phyloP scores from a whole-genome alignment of 2,113 vertebrate genomes.

The Astatoreochromis straeleni region DNA sequence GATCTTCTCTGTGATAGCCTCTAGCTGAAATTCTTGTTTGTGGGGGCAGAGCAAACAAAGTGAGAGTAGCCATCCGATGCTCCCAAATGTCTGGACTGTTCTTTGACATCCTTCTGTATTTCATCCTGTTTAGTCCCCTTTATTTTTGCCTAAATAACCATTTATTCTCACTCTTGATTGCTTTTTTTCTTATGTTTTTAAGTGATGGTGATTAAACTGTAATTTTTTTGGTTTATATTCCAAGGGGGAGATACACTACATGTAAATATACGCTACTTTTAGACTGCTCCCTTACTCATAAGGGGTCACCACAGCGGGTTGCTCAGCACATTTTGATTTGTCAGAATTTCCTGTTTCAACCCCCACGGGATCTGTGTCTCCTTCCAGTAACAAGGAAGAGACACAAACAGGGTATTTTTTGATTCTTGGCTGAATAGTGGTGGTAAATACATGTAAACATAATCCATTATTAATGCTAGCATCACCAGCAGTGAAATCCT shows the following conservation, averaged over 20 bases:
- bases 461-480: not conserved
- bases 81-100: conserved; percentile 3
- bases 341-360: not conserved
- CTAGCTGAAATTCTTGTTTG: conserved; percentile 43
- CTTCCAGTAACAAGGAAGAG: not conserved
- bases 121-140: not conserved
- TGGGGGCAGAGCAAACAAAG: conserved; percentile 34
- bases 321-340: not conserved
- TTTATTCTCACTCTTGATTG: not conserved
- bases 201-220: not conserved
- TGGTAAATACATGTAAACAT: not conserved
- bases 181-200: not conserved
- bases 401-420: not conserved
- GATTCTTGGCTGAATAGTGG: not conserved
- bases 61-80: not conserved
- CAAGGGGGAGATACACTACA: not conserved
- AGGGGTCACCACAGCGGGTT: not conserved
- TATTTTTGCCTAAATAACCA: not conserved
- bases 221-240: not conserved
- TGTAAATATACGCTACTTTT: not conserved
- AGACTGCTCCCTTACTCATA: not conserved
- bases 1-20: conserved; percentile 39
- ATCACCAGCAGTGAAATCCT: not conserved
- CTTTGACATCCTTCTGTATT: not conserved
- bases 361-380: not conserved